Base-by-base conservation (phyloP, 2,113 vertebrate species). In the Edolisoma coerulescens region DNA sequence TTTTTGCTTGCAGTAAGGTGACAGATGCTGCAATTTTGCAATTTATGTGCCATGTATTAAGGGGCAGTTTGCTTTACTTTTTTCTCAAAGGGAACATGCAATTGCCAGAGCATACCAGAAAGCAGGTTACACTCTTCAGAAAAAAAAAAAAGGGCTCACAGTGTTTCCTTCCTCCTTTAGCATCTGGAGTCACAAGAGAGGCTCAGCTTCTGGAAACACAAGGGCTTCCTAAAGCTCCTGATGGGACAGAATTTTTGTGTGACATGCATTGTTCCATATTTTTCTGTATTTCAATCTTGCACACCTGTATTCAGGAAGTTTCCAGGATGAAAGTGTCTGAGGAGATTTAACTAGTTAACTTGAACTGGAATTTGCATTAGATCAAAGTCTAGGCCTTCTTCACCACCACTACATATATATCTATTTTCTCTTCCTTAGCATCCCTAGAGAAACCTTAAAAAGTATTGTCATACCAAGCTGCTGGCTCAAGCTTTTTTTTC, bases 401-500 rank as follows among this genome's bases (percentile, higher is more conserved):
- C 76, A 50, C 16, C 24, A 45, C 14, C 9, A 24, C 20, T 32
- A 52, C 20, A 45, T 26, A 69, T 61, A 59, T 37, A 78, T 57
- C 11, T 45, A 41, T 94, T 82, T 91, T 94, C 30, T 68, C 35
- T 68, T 93, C 57, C 47, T 75, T 85, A 70, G n/a, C 61, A 94
- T 88, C 79, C 63, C 63, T 75, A 78, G 69, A 79, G 90, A 96
- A 96, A 83, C 54, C 71, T 93, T 91, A 71, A 95, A 93, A 97
- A 96, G 19, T 79, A 95, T 28, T 93, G 60, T 94, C 93, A 94
- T 96, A 94, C 80, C 84, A 95, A 54, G 67, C 65, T 96, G 78
- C 92, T 97, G 89, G 85, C 91, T 91, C 85, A 95, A 78, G 47
- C 59, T 90, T 97, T 96, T 96, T 90, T 90, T 74, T 85, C 6